These are phyloP conservation scores for Schlechtendalia chinensis DNA, from an alignment of 1,140 invertebrate genomes.

Conservation along the genomic window DNA sequence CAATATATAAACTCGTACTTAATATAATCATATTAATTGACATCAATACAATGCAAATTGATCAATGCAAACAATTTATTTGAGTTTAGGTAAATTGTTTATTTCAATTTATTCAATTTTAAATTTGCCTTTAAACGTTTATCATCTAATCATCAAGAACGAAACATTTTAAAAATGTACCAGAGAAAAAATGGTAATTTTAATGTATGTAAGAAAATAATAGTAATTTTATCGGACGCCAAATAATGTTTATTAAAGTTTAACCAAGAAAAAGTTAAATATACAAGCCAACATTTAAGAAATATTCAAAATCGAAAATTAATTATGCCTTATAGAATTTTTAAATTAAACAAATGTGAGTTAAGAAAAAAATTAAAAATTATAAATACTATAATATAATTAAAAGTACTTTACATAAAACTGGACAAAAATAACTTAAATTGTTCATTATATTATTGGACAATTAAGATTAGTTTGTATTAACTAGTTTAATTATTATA, in stretches of 20 bases:
- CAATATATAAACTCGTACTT: too few relatives aligned
- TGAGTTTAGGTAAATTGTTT: background rate
- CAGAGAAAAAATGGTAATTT: background rate
- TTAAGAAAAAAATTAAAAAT: too few relatives aligned
- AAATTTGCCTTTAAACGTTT: conserved; percentile 4
- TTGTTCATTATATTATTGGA: too few relatives aligned
- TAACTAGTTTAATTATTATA: too few relatives aligned
- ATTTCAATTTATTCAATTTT: background rate
- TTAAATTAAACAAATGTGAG: too few relatives aligned
- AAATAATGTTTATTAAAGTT: background rate
- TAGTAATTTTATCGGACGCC: background rate
- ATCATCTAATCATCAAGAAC: background rate
- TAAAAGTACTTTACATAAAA: too few relatives aligned
- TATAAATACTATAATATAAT: too few relatives aligned
- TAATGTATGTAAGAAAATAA: background rate
- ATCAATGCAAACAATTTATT: too few relatives aligned
- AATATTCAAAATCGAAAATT: background rate
- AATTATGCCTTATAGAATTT: background rate
- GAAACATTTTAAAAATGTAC: background rate
- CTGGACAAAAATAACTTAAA: too few relatives aligned
- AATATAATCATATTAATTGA: too few relatives aligned
- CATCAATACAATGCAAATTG: too few relatives aligned
- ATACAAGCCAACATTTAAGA: background rate
- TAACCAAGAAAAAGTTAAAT: background rate
- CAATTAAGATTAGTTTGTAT: too few relatives aligned